A percentile compares a stretch with the other conserved stretches of the same genome.
Conservation (phyloP, 2,113 vertebrate genomes). For the Triplophysa tibetana region DNA sequence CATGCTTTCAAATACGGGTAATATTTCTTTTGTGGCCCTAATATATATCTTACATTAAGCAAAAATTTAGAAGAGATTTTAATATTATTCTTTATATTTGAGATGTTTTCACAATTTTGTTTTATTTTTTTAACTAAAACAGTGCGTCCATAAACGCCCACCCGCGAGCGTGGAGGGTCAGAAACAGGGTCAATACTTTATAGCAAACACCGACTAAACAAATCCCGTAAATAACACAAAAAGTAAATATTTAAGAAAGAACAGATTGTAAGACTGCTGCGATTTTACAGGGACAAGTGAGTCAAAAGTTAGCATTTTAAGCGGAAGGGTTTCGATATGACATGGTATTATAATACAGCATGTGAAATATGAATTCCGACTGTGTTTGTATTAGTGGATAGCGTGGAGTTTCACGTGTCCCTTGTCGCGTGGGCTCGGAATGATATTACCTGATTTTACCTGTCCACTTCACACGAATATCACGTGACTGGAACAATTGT, state of each 20-base stretch:
- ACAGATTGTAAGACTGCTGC: neutral
- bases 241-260: neutral
- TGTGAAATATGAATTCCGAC: neutral
- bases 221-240: neutral
- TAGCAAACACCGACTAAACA: constrained; percentile 33
- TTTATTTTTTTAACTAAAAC: constrained; percentile 7
- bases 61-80: neutral
- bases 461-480: constrained; percentile 2
- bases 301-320: neutral
- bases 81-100: neutral
- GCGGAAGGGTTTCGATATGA: neutral
- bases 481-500: constrained; percentile 26
- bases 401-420: constrained; percentile 4
- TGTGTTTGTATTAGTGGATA: neutral
- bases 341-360: neutral
- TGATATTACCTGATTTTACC: constrained; percentile 31
- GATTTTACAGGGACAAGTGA: neutral
- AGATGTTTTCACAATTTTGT: constrained; percentile 1
- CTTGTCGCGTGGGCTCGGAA: constrained; percentile 8
- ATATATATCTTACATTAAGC: too few species aligned
- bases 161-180: constrained; percentile 34
- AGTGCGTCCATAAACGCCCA: constrained; percentile 38
- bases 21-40: neutral
- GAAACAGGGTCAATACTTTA: constrained; percentile 1
- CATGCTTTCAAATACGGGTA: neutral